phyloP scores from a whole-genome alignment of 2,888 invertebrate genomes.

The Metallyticus violacea region DNA sequence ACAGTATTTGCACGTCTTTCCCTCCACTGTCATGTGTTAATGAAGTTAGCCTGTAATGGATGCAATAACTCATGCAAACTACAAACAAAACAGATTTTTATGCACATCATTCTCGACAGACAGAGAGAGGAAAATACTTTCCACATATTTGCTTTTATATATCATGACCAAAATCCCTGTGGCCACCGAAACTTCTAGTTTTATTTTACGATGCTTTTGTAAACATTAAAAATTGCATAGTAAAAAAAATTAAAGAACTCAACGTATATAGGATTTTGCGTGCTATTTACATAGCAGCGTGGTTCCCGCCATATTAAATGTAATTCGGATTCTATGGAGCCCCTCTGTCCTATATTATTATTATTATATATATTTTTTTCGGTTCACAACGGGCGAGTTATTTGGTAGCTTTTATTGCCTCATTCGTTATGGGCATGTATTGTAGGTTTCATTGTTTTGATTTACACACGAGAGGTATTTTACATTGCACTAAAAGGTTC shows the following conservation, averaged over 20 bases:
- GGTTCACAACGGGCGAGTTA: conserved; percentile 17
- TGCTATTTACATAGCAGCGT: conserved; percentile 25
- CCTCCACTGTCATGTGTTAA: conserved; percentile 23
- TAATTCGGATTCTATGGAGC: conserved; percentile 28
- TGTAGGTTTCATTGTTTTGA: conserved; percentile 30
- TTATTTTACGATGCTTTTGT: conserved; percentile 18
- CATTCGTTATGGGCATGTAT: conserved; percentile 27
- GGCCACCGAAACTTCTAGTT: conserved; percentile 4
- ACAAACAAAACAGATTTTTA: conserved; percentile 24
- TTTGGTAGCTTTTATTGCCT: conserved; percentile 31
- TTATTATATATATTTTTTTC: conserved; percentile 13
- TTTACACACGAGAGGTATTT: conserved; percentile 28
- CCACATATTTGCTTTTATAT: conserved; percentile 19
- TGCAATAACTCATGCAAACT: conserved; percentile 23
- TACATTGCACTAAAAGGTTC: conserved; percentile 27
- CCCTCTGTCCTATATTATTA: not conserved
- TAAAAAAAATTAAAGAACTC: not conserved
- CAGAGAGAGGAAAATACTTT: conserved; percentile 3
- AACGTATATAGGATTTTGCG: conserved; percentile 3
- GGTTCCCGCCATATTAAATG: conserved; percentile 26
- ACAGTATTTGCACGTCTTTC: conserved; percentile 11
- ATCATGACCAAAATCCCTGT: conserved; percentile 15
- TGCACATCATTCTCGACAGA: conserved; percentile 1
- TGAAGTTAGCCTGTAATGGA: conserved; percentile 26
- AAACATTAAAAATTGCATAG: conserved; percentile 17